phyloP scores from a whole-genome alignment of 2,113 vertebrate species.

The Machaerirhynchus nigripectus region DNA sequence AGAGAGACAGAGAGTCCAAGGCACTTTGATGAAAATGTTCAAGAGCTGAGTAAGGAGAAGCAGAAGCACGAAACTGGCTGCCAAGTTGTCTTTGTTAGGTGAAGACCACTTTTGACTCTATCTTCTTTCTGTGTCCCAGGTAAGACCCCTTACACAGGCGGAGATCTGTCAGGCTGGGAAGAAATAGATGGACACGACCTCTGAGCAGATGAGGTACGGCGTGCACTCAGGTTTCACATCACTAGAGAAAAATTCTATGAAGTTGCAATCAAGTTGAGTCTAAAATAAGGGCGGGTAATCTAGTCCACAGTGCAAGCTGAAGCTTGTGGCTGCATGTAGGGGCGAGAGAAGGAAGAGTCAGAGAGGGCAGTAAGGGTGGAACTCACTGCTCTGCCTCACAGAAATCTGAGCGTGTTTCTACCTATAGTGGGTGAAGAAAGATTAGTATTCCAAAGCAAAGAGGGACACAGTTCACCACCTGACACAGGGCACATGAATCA shows the following conservation, averaged over 20 bases:
- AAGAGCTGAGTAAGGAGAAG: neutral
- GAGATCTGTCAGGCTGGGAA: neutral
- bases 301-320: neutral
- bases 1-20: neutral
- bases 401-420: neutral
- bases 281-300: neutral
- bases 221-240: neutral
- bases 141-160: neutral
- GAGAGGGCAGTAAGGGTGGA: neutral
- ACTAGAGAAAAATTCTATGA: neutral
- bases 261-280: neutral
- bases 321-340: neutral
- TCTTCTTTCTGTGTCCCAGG: neutral
- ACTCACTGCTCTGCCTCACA: neutral
- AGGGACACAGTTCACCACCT: neutral
- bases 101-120: neutral
- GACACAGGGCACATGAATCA: neutral
- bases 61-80: neutral
- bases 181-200: fast-evolving
- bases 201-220: fast-evolving
- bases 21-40: neutral
- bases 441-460: neutral
- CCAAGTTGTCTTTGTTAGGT: neutral
- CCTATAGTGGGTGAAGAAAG: neutral
- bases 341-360: neutral